Evolutionary conservation across 2,797 vertebrate species (phyloP), one percentile per base, ranked within the genome.

Genomic region (Rhinichthys osculus): DNA sequence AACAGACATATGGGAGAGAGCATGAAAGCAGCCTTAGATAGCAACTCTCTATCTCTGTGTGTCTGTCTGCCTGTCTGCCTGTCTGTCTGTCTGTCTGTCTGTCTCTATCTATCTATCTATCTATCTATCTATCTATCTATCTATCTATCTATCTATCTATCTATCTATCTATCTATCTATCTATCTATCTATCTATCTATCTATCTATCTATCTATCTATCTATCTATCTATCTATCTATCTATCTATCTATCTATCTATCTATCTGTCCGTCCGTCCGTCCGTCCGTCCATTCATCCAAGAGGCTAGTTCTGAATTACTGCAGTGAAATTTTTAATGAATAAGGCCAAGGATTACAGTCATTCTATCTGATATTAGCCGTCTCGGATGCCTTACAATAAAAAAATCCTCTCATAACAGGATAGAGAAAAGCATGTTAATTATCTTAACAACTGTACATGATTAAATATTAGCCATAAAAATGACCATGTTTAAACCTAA

Each of bases 1-100:
- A 91, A 88, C 90, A 90, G 89, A 91, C 71, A 79, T 81, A 83
- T 66, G 78, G 82, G 77, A 84, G 87, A 90, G 87, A 85, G 80
- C 87, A 90, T 84, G 87, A 92, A 89, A 89, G 76, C 84, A 85
- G 30, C 76, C 76, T 52, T 40, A 79, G 87, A 88, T 86, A 85
- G 85, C 90, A 38, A 90, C 91, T 87, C 85, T 47, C 44, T 13
- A 1, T 47, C 44, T 14, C 44, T n/a, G 1, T 3, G 0, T 4
- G 4, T 14, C 3, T 14, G 4, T 47, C 44, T 5, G 1, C 5
- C 1, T 5, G 5, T 50, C 13, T 27, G 1, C 13, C 11, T 47
- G 1, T 3, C 2, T 4, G 4, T 14, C 3, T 14, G 4, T 47
- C 44, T 5, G 1, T 16, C 1, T 5, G 5, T 50, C 13, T 27